phyloP scores from a whole-genome alignment of 2,888 invertebrate genomes.

The Dyspetes luteomarginatus region DNA sequence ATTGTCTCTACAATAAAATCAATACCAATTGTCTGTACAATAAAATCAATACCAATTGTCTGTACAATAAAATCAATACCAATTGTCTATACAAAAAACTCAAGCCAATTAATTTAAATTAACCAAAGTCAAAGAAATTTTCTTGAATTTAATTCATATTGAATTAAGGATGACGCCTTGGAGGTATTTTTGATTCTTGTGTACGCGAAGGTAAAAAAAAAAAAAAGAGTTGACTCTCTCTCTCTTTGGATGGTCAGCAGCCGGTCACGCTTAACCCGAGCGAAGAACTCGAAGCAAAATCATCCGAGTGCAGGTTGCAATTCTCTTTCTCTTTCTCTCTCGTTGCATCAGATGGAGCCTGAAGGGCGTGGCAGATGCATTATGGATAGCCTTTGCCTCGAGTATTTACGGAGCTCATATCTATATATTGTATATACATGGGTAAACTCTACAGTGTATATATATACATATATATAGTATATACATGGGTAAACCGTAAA shows the following conservation, averaged over 20 bases:
- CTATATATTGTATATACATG: constrained; percentile 38
- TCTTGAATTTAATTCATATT: constrained; percentile 25
- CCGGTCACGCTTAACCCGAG: constrained; percentile 56
- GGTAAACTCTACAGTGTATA: too few species aligned
- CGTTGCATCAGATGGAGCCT: constrained; percentile 55
- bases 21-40: too few species aligned
- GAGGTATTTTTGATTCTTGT: too few species aligned
- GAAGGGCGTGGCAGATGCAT: constrained; percentile 72
- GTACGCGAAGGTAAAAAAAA: constrained; percentile 8
- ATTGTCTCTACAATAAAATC: too few species aligned
- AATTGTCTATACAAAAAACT: too few species aligned
- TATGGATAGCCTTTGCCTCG: constrained; percentile 68
- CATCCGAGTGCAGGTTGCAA: constrained; percentile 59
- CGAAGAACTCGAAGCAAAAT: constrained; percentile 53
- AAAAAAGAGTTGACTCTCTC: constrained; percentile 31
- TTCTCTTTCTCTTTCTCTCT: constrained; percentile 27
- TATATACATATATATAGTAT: constrained; percentile 1
- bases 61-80: too few species aligned
- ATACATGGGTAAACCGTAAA: too few species aligned
- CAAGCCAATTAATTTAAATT: too few species aligned
- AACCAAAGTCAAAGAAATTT: too few species aligned
- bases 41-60: too few species aligned
- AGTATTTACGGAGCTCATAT: constrained; percentile 68
- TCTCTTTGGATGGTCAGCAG: constrained; percentile 43
- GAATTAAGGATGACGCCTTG: constrained; percentile 14